Evolutionary conservation across 2,797 vertebrate genomes (phyloP).

Genomic region (Tachyglossus aculeatus): DNA sequence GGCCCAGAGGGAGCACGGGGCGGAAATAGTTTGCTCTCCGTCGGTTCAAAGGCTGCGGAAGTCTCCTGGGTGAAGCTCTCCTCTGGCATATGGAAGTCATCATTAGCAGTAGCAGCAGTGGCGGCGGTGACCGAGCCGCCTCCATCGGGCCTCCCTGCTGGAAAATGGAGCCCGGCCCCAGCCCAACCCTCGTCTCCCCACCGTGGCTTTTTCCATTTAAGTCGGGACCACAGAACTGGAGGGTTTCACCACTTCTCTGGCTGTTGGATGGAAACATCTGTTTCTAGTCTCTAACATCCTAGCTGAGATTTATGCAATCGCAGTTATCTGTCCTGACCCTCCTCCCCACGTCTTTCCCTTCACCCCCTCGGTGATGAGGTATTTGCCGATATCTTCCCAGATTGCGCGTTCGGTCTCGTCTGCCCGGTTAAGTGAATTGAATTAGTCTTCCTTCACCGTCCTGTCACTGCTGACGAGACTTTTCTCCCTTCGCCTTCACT

Average conservation of each 20-base stretch:
- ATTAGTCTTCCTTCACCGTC: conserved; percentile 18
- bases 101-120: conserved; percentile 71
- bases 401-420: conserved; percentile 35
- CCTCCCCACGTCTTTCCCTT: conserved; percentile 27
- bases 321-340: conserved; percentile 39
- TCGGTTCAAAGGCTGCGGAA: too few relatives aligned
- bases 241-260: conserved; percentile 36
- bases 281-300: conserved; percentile 15
- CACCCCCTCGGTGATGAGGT: conserved; percentile 19
- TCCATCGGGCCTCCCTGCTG: conserved; percentile 58
- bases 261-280: conserved; percentile 53
- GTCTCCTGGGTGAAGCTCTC: conserved; percentile 42
- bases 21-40: too few relatives aligned
- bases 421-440: conserved; percentile 36
- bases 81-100: conserved; percentile 76
- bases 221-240: conserved; percentile 53
- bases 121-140: conserved; percentile 67
- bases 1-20: too few relatives aligned
- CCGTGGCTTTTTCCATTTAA: conserved; percentile 50
- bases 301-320: conserved; percentile 35
- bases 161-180: conserved; percentile 51
- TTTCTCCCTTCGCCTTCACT: conserved; percentile 3
- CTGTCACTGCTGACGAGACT: conserved; percentile 28
- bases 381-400: conserved; percentile 41
- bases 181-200: conserved; percentile 7